Conservation (phyloP, 2,113 vertebrate species). For the Gavia stellata region DNA sequence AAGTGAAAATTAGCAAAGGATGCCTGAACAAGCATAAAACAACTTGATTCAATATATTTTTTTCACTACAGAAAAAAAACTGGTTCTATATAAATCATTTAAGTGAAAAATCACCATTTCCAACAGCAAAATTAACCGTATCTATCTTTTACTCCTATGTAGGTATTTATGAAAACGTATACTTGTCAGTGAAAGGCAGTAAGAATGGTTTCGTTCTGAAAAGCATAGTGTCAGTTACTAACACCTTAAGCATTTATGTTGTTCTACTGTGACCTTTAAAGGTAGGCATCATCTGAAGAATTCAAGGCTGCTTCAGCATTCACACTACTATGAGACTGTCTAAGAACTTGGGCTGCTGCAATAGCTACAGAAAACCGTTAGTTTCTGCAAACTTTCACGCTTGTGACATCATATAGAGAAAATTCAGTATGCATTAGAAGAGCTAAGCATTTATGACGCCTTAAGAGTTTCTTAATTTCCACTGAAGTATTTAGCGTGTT, state of each 20-base stretch:
- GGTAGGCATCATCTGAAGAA: neutral
- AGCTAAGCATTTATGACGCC: neutral
- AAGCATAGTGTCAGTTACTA: neutral
- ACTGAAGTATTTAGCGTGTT: neutral
- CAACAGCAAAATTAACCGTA: neutral
- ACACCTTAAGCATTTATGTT: neutral
- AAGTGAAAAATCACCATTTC: neutral
- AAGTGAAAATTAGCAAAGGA: neutral
- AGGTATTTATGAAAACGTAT: neutral
- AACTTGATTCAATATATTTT: neutral
- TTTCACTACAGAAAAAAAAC: neutral
- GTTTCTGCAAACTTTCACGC: neutral
- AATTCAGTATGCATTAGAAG: neutral
- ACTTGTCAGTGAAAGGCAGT: neutral
- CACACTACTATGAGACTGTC: fast-evolving
- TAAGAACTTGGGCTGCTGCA: neutral
- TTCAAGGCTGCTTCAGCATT: neutral
- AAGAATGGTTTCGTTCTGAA: neutral
- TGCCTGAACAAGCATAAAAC: neutral
- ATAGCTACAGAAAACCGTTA: neutral
- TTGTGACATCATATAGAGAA: neutral
- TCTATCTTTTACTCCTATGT: neutral
- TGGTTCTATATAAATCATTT: neutral
- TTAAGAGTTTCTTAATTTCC: neutral
- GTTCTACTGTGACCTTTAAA: neutral